Conservation (phyloP, 2,113 vertebrate species). For the Tricholaema leucomelas region DNA sequence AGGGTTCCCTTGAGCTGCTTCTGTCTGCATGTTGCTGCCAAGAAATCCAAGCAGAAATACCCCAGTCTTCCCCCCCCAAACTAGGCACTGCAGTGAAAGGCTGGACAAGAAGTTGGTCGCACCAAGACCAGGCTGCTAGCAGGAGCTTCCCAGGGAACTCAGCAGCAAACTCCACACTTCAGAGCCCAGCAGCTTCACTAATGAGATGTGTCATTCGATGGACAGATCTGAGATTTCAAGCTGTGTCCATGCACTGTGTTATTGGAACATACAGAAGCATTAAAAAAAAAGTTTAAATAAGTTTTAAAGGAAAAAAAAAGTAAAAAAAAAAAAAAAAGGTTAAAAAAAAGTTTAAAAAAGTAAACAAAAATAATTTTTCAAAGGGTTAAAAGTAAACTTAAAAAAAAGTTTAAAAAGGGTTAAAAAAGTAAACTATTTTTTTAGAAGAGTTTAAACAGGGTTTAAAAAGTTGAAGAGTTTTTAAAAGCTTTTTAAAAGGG, state of each 20-base stretch:
- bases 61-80: neutral
- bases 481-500: no score
- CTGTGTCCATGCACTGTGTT: neutral
- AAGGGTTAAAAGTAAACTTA: no score
- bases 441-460: no score
- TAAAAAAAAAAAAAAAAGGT: no score
- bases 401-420: no score
- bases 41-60: neutral
- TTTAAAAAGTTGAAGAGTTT: no score
- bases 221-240: neutral
- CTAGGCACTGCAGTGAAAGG: neutral
- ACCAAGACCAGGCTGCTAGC: neutral
- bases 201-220: neutral
- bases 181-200: neutral
- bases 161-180: neutral
- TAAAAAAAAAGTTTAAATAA: no score
- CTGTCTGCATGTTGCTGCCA: neutral
- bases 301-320: no score
- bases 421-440: no score
- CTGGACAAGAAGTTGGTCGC: neutral
- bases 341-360: no score
- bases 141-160: neutral
- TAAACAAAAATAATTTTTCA: no score
- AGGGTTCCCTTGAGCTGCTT: conserved; percentile 50
- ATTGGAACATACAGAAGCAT: neutral